Base-by-base conservation (phyloP, 2,888 invertebrate species). In the Ectemnius continuus region DNA sequence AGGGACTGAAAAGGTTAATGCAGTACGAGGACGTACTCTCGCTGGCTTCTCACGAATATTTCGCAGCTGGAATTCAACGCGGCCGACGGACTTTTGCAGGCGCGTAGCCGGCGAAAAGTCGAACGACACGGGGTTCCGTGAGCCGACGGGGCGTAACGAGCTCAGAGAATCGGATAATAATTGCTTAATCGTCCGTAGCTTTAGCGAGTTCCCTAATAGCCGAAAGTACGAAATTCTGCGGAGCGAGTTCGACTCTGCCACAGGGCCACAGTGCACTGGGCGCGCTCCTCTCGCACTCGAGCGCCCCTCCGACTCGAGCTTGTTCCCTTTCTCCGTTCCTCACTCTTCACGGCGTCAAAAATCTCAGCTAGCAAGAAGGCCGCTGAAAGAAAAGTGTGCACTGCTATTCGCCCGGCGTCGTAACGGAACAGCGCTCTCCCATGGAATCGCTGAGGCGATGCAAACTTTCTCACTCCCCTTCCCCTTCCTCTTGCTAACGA, bases 121-220 rank as follows among this genome's bases (percentile, higher is more conserved):
- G 62, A 67, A 64, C 61, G 59, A 14, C 67, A 63, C 66, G 61
- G 75, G 45, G 56, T 56, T 36, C 36, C 5, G 68, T 28, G 57
- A 68, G 58, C 76, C 77, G 73, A 64, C 78, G 70, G 65, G 79
- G 83, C 83, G 83, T 82, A 78, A 83, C 77, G 68, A 78, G 77
- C 67, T 71, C 68, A 63, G 63, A 80, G 80, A 85, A 86, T 88
- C 85, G 87, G 87, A 87, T 89, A 88, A 88, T 89, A 89, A 89
- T 89, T 86, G 88, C 86, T 88, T 87, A 88, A 88, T 89, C 88
- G 87, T 57, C 86, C 85, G 85, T 88, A 83, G 85, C 85, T 60
- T 81, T 65, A 80, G 83, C 78, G 89, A 89, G 85, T 89, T 89
- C 78, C 78, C 80, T 87, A 88, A 89, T 86, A 86, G 85, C 81